Evolutionary conservation across 1,140 invertebrate genomes (phyloP).

Genomic region (Papilio dardanus): DNA sequence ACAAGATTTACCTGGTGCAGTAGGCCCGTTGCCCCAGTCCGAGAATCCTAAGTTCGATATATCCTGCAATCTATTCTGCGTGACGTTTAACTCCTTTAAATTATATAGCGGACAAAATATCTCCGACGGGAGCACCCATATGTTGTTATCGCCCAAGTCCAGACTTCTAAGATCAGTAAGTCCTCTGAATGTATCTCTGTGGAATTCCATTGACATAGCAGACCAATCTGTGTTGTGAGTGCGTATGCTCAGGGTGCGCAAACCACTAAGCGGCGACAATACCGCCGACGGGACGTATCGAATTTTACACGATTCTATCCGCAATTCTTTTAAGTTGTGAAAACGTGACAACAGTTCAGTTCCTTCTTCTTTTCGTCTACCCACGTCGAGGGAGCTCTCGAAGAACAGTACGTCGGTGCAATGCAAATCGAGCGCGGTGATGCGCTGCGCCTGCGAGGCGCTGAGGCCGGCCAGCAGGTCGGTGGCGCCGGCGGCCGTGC

Average conservation of each 20-base stretch:
- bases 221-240: conserved; percentile 93
- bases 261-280: conserved; percentile 85
- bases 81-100: conserved; percentile 88
- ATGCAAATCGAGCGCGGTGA: conserved; percentile 88
- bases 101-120: conserved; percentile 89
- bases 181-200: conserved; percentile 87
- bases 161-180: conserved; percentile 87
- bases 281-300: conserved; percentile 88
- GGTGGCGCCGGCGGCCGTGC: conserved; percentile 88
- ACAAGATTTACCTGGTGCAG: conserved; percentile 84
- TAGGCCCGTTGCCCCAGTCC: conserved; percentile 84
- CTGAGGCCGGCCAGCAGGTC: conserved; percentile 87
- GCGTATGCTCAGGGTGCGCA: conserved; percentile 87
- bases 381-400: conserved; percentile 87
- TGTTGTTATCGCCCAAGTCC: conserved; percentile 91
- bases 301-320: conserved; percentile 91
- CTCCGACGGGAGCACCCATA: conserved; percentile 89
- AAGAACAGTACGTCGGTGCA: conserved; percentile 92
- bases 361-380: conserved; percentile 82
- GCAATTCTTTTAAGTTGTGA: conserved; percentile 87
- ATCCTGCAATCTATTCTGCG: conserved; percentile 90
- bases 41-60: conserved; percentile 88
- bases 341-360: conserved; percentile 87
- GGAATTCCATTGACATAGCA: conserved; percentile 89
- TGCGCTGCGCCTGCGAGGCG: conserved; percentile 85